phyloP scores from a whole-genome alignment of 1,140 invertebrate genomes.

The Papilio glaucus region DNA sequence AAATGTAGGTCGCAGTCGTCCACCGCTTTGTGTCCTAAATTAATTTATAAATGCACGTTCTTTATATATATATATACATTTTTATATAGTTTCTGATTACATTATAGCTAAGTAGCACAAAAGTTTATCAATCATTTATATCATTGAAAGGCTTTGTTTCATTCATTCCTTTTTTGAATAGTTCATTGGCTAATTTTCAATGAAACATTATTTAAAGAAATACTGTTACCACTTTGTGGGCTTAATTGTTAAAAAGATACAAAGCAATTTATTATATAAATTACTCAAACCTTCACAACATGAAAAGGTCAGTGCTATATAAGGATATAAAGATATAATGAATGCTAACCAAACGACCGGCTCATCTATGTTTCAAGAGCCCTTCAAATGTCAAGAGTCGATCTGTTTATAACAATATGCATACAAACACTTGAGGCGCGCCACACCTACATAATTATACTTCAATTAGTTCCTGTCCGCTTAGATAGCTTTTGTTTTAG shows the following conservation, averaged over 20 bases:
- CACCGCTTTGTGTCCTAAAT: neutral
- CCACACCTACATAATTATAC: slow-evolving; percentile 13
- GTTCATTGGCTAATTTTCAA: too few relatives aligned
- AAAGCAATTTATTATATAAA: slow-evolving; percentile 8
- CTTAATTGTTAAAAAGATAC: neutral
- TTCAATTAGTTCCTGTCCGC: slow-evolving; percentile 3
- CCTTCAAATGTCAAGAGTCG: slow-evolving; percentile 36
- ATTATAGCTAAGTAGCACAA: too few relatives aligned
- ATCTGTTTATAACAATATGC: slow-evolving; percentile 34
- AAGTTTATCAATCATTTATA: too few relatives aligned
- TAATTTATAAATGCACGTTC: too few relatives aligned
- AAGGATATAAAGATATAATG: slow-evolving; percentile 4
- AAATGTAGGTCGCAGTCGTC: neutral
- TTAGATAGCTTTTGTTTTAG: neutral
- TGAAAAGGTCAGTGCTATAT: slow-evolving; percentile 8
- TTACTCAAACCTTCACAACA: neutral
- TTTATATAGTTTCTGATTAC: too few relatives aligned
- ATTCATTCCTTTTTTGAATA: too few relatives aligned
- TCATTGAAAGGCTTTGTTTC: too few relatives aligned
- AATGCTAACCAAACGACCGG: slow-evolving; percentile 30
- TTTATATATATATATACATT: too few relatives aligned
- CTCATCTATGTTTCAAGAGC: slow-evolving; percentile 26
- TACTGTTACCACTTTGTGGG: neutral
- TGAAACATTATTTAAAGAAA: too few relatives aligned
- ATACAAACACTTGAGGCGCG: neutral